phyloP scores from a whole-genome alignment of 1,140 invertebrate genomes.

The Euwallacea fornicatus region DNA sequence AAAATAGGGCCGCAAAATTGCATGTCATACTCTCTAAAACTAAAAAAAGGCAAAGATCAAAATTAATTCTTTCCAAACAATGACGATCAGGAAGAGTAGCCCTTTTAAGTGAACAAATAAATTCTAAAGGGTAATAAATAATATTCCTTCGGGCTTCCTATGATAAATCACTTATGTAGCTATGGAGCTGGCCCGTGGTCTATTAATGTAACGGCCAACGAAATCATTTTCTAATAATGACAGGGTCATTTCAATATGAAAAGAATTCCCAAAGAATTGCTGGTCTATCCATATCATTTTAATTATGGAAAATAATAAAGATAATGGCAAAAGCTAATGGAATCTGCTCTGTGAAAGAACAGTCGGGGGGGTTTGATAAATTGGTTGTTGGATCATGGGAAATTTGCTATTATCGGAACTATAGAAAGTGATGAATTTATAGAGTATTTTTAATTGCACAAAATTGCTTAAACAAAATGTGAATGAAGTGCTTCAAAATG shows the following conservation, averaged over 20 bases:
- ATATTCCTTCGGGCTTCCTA: conserved; percentile 24
- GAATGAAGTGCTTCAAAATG: no score
- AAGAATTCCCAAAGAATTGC: conserved; percentile 40
- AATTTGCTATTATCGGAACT: neutral
- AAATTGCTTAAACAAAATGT: no score
- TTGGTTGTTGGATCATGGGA: neutral
- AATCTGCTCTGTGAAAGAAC: conserved; percentile 17
- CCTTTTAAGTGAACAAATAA: conserved; percentile 40
- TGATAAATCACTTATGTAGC: conserved; percentile 37
- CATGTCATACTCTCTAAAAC: no score
- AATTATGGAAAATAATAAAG: conserved; percentile 46
- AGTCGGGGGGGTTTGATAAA: conserved; percentile 17
- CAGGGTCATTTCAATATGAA: conserved; percentile 46
- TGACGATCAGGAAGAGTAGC: conserved; percentile 24
- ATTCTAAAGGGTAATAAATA: conserved; percentile 40
- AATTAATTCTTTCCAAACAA: conserved; percentile 28
- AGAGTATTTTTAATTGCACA: no score
- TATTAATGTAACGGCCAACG: conserved; percentile 38
- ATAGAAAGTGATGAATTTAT: no score
- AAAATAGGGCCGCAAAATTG: no score
- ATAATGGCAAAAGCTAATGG: conserved; percentile 41
- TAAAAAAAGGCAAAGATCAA: conserved; percentile 13
- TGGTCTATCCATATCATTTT: conserved; percentile 38
- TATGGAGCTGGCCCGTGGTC: conserved; percentile 17
- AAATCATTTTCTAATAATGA: conserved; percentile 35